phyloP scores from a whole-genome alignment of 1,140 invertebrate genomes.

The Episyrphus balteatus region DNA sequence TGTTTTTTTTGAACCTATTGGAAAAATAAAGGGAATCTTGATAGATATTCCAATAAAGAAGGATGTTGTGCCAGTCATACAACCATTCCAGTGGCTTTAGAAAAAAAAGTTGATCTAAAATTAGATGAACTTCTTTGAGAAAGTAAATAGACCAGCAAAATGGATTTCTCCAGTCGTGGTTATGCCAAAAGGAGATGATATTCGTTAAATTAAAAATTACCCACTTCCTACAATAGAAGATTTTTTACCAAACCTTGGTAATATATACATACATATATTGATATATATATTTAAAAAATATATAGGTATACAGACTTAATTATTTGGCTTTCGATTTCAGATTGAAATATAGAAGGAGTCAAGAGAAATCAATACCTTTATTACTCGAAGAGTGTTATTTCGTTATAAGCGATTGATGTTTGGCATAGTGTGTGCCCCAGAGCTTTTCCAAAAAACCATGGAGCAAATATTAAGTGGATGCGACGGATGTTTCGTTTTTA shows the following conservation, averaged over 20 bases:
- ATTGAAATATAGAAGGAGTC: slow-evolving; percentile 11
- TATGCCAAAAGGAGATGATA: neutral
- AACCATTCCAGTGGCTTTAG: no score
- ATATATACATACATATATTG: no score
- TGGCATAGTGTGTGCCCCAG: slow-evolving; percentile 24
- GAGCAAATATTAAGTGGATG: slow-evolving; percentile 19
- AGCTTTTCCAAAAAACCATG: slow-evolving; percentile 33
- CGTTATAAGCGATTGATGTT: slow-evolving; percentile 28
- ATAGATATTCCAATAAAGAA: no score
- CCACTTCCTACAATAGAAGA: neutral
- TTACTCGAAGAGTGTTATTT: slow-evolving; percentile 27
- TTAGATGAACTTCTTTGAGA: no score
- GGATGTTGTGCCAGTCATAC: no score
- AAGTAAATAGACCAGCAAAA: neutral
- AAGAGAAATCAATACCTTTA: slow-evolving; percentile 23
- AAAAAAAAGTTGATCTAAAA: no score
- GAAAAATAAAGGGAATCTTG: no score
- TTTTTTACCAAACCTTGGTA: neutral
- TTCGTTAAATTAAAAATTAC: neutral
- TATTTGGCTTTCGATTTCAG: neutral
- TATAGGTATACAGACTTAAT: neutral
- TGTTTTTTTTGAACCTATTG: no score
- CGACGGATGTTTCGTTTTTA: slow-evolving; percentile 15
- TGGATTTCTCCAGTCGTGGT: neutral
- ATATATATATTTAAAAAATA: neutral